Evolutionary conservation across 2,888 invertebrate genomes (phyloP).

Genomic region (Torymus texanus): DNA sequence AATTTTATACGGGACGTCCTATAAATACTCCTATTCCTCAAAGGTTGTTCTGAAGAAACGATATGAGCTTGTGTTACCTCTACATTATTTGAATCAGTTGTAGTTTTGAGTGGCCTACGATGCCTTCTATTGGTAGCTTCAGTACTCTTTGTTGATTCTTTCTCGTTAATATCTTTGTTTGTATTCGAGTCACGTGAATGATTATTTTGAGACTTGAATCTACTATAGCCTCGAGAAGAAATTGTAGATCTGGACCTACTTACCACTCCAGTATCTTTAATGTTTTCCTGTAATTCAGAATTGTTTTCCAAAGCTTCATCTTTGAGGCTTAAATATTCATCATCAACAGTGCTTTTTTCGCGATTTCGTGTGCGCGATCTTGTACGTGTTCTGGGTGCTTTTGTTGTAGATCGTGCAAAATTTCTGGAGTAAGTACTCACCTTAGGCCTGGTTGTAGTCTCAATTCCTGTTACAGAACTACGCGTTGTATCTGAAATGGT

Average conservation of each 20-base stretch:
- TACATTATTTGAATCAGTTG: constrained; percentile 31
- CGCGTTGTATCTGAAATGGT: constrained; percentile 59
- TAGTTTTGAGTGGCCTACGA: constrained; percentile 46
- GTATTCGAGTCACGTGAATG: constrained; percentile 30
- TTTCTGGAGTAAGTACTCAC: constrained; percentile 73
- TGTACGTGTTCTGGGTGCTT: constrained; percentile 58
- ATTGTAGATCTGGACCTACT: constrained; percentile 57
- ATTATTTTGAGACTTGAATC: constrained; percentile 49
- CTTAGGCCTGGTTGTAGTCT: constrained; percentile 67
- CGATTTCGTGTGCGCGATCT: constrained; percentile 65
- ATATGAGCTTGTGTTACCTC: constrained; percentile 19
- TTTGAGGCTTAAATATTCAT: constrained; percentile 50
- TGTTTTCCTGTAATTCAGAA: constrained; percentile 53
- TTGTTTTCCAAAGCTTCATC: constrained; percentile 51
- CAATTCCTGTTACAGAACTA: constrained; percentile 60
- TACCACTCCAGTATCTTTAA: constrained; percentile 46
- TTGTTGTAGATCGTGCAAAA: constrained; percentile 69
- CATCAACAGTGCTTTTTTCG: constrained; percentile 59
- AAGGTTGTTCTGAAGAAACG: constrained; percentile 28
- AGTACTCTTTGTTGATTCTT: constrained; percentile 27
- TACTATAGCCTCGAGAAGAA: constrained; percentile 58
- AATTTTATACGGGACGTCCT: constrained; percentile 41
- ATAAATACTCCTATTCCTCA: constrained; percentile 22
- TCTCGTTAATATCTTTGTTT: constrained; percentile 12
- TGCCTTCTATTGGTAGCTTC: constrained; percentile 42